A percentile compares a stretch with the other conserved stretches of the same genome.
Conservation (phyloP, 2,797 vertebrate genomes). For the Alauda arvensis region DNA sequence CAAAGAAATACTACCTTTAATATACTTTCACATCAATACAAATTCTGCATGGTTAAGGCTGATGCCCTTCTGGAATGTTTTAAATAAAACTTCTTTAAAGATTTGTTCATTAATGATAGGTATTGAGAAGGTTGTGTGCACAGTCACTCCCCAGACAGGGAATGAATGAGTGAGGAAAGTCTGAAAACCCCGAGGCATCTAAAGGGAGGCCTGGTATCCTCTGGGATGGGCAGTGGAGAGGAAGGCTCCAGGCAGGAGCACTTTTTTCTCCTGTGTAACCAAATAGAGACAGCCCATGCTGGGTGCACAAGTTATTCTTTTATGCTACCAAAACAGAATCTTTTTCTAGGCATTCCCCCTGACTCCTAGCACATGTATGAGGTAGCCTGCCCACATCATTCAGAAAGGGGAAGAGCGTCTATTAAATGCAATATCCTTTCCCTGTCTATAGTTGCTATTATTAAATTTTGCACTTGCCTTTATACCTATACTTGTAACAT, state of each 20-base stretch:
- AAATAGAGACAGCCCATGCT: background rate
- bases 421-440: background rate
- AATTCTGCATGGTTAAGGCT: background rate
- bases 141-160: background rate
- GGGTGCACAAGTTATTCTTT: background rate
- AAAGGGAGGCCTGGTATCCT: background rate
- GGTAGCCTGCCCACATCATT: background rate
- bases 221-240: background rate
- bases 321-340: background rate
- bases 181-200: background rate
- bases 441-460: background rate
- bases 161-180: background rate
- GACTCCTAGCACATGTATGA: background rate
- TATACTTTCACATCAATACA: background rate
- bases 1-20: background rate
- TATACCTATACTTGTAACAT: background rate
- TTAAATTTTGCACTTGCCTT: background rate
- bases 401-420: background rate
- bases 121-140: background rate
- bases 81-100: background rate
- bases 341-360: background rate
- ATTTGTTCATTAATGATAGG: background rate
- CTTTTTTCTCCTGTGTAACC: background rate
- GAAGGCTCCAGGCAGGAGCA: background rate
- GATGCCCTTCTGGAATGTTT: background rate